These are phyloP conservation scores for Myanophis thanlyinensis DNA, from an alignment of 2,113 vertebrate species.

Conservation along the genomic window DNA sequence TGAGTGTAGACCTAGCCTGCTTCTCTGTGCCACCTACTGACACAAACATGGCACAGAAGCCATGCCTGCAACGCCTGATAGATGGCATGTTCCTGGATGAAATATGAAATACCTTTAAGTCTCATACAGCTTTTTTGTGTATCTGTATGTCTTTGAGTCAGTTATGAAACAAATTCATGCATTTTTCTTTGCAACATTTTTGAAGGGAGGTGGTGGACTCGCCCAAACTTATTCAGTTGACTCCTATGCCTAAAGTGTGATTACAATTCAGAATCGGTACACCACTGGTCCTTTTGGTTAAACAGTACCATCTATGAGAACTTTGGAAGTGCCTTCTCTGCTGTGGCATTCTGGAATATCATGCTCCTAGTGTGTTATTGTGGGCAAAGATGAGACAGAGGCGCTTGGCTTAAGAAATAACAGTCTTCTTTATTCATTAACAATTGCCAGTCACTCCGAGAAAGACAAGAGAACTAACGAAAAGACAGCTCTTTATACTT, in stretches of 20 bases:
- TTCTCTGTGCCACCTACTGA: too few relatives aligned
- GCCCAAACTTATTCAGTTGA: background rate
- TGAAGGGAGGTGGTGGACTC: background rate
- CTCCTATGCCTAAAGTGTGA: background rate
- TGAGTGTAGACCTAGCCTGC: too few relatives aligned
- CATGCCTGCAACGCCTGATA: too few relatives aligned
- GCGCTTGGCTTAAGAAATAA: too few relatives aligned
- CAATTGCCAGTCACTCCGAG: too few relatives aligned
- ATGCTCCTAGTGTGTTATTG: too few relatives aligned
- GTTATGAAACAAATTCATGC: background rate
- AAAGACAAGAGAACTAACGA: too few relatives aligned
- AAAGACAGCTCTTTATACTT: too few relatives aligned
- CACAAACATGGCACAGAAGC: too few relatives aligned
- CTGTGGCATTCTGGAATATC: background rate
- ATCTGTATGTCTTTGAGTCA: background rate
- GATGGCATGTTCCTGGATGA: background rate
- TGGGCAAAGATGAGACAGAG: too few relatives aligned
- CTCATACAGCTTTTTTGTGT: background rate
- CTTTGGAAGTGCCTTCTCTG: background rate
- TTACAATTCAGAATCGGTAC: background rate
- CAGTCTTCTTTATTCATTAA: too few relatives aligned
- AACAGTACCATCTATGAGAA: background rate
- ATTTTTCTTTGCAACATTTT: background rate
- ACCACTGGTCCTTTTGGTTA: background rate
- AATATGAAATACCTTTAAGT: background rate